Base-by-base conservation (phyloP, 2,888 invertebrate species). In the Agonopterix subpropinquella region DNA sequence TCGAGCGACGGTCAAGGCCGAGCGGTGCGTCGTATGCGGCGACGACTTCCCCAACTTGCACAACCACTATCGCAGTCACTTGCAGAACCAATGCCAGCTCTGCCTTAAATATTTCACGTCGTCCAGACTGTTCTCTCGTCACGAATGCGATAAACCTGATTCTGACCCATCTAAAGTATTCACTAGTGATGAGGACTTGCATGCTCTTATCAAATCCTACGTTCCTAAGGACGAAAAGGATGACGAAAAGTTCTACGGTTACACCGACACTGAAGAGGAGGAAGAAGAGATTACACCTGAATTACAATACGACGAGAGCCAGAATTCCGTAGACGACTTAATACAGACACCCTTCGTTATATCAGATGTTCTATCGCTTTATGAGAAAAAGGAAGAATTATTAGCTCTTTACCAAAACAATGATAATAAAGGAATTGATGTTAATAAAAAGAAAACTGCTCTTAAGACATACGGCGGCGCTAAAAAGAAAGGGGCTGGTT, bases 41-140 rank as follows among this genome's bases (percentile, higher is more conserved):
- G 90, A 85, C 36, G 76, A 80, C 1, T 91, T 92, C 61, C 90
- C 91, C 1, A 90, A 91, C 53, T 79, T 91, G 53, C 91, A 92
- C 69, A 91, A 91, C 62, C 90, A 92, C 54, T 90, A 89, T 54
- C 89, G 91, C 13, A 91, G 91, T 44, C 92, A 91, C 56, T 61
- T 90, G 45, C 77, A 86, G 56, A 91, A 92, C 65, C 86, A 89
- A 49, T 91, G 91, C 53, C 86, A 81, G 48, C 70, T 62, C 11
- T 90, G 89, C 59, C 57, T 48, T 41, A 89, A 88, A 53, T 89
- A 88, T 57, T 85, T 89, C 54, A 77, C 79, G 0, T 89, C 89
- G 0, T 67, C 67, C 11, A 80, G 72, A 49, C 51, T 80, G 18
- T 86, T 79, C 53, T 65, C 75, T 1, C 55, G 61, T 13, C 89